phyloP scores from a whole-genome alignment of 2,113 vertebrate genomes.

The Oncorhynchus tshawytscha region DNA sequence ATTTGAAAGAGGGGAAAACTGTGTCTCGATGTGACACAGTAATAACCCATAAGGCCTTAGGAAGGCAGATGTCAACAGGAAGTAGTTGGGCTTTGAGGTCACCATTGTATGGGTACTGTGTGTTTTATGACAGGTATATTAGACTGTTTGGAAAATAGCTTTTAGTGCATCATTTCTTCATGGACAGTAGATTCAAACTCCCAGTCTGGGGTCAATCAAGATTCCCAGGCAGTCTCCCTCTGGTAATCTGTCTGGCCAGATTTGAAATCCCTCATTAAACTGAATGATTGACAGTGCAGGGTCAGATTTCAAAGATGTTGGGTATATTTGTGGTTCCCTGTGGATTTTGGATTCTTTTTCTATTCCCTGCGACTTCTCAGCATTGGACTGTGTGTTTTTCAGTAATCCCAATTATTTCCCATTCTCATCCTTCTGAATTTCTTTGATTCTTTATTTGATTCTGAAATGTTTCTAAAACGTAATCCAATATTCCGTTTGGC shows the following conservation, averaged over 20 bases:
- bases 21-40: constrained; percentile 28
- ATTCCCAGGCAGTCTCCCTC: constrained; percentile 14
- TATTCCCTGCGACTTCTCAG: neutral
- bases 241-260: constrained; percentile 52
- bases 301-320: constrained; percentile 40
- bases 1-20: constrained; percentile 21
- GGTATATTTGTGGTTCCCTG: neutral
- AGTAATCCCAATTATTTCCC: no score
- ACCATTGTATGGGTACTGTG: constrained; percentile 27
- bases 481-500: neutral
- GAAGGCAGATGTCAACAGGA: constrained; percentile 13
- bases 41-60: constrained; percentile 31
- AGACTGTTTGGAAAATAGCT: neutral
- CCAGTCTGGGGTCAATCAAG: constrained; percentile 37
- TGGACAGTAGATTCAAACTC: constrained; percentile 42
- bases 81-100: constrained; percentile 42
- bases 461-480: neutral
- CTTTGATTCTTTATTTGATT: neutral
- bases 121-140: constrained; percentile 31
- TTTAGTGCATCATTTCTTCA: constrained; percentile 14
- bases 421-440: no score
- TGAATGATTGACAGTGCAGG: constrained; percentile 57
- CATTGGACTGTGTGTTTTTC: neutral
- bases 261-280: constrained; percentile 62
- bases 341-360: neutral